Conservation (phyloP, 2,797 vertebrate genomes). For the Botia kubotai region DNA sequence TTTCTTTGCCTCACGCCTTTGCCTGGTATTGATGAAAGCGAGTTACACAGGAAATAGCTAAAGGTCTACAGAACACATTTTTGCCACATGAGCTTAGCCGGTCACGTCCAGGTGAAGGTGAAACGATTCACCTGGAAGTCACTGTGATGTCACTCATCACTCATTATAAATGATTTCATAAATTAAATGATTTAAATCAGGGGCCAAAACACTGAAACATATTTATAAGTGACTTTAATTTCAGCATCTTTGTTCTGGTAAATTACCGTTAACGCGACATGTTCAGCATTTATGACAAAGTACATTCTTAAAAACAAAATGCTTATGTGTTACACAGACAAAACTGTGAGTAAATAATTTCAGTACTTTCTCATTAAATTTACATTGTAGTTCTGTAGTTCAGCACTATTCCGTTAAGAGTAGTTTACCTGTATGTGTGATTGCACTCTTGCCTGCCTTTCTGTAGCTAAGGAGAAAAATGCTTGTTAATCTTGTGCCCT, state of each 20-base stretch:
- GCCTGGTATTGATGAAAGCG: slow-evolving; percentile 13
- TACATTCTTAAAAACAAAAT: neutral
- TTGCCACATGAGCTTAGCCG: neutral
- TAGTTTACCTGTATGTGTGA: neutral
- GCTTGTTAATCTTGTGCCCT: neutral
- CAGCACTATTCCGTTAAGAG: neutral
- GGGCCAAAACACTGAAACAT: neutral
- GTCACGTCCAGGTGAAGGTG: slow-evolving; percentile 9
- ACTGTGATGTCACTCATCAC: neutral
- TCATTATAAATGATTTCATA: no score
- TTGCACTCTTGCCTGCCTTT: neutral
- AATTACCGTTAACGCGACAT: neutral
- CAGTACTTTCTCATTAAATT: neutral
- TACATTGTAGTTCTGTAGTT: no score
- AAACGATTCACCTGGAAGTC: slow-evolving; percentile 35
- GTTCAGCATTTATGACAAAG: neutral
- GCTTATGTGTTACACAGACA: no score
- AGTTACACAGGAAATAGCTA: slow-evolving; percentile 2
- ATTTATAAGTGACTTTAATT: neutral
- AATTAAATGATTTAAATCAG: no score
- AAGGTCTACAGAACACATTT: slow-evolving; percentile 17
- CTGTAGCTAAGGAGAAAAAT: neutral
- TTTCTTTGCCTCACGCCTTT: slow-evolving; percentile 14
- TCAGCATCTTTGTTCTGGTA: no score
- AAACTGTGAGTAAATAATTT: neutral